Conservation (phyloP, 1,140 invertebrate genomes). For the Cataglyphis hispanica region DNA sequence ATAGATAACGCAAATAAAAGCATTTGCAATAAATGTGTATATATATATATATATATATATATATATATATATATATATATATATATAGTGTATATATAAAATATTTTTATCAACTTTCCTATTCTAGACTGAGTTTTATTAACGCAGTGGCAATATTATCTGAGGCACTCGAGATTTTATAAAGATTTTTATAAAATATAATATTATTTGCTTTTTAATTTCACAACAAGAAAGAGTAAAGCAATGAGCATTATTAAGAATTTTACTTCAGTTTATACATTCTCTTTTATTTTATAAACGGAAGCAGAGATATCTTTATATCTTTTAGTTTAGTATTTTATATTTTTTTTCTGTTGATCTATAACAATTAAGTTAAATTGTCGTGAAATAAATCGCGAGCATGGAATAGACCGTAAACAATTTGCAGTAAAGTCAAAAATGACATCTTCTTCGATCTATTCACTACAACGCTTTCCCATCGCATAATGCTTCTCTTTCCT, state of each 20-base stretch:
- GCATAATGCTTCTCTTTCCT: not conserved
- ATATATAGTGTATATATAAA: too few species aligned
- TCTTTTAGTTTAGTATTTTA: not conserved
- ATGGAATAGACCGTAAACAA: conserved; percentile 8
- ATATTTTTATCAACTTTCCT: too few species aligned
- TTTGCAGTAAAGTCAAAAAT: conserved; percentile 42
- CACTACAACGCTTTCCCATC: conserved; percentile 18
- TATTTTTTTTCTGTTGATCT: not conserved
- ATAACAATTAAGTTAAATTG: not conserved
- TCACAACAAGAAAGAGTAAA: not conserved
- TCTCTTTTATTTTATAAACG: not conserved
- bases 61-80: too few species aligned
- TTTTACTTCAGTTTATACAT: not conserved
- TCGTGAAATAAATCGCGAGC: not conserved
- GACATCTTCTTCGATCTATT: conserved; percentile 2
- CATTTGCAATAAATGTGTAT: too few species aligned
- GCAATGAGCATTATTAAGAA: not conserved
- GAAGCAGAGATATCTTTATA: not conserved
- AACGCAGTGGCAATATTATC: not conserved
- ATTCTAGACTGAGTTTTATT: not conserved
- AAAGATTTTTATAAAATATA: not conserved
- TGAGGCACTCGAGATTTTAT: not conserved
- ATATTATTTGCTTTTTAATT: not conserved
- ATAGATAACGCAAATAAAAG: too few species aligned
- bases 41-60: too few species aligned